Evolutionary conservation across 1,140 invertebrate species (phyloP).

Genomic region (Drosophila oshimai): DNA sequence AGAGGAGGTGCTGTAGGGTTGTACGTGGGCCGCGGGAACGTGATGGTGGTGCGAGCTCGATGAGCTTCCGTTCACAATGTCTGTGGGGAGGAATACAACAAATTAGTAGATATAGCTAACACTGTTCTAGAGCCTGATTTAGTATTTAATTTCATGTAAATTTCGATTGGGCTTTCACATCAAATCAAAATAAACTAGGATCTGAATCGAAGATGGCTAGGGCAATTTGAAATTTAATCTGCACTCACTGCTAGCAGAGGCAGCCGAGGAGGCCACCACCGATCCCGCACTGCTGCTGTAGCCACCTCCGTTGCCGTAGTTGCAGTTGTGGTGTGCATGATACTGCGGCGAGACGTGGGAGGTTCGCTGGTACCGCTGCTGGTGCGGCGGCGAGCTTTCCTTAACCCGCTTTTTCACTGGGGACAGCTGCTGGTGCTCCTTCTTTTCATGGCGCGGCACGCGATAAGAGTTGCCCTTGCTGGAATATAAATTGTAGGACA

Average conservation of each 20-base stretch:
- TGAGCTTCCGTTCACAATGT: slow-evolving; percentile 69
- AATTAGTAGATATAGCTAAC: not conserved
- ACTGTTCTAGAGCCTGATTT: not conserved
- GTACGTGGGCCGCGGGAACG: slow-evolving; percentile 55
- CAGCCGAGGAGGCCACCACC: slow-evolving; percentile 62
- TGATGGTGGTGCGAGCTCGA: slow-evolving; percentile 68
- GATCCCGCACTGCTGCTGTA: slow-evolving; percentile 53
- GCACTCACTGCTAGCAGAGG: slow-evolving; percentile 69
- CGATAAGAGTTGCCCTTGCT: slow-evolving; percentile 82
- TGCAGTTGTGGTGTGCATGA: slow-evolving; percentile 78
- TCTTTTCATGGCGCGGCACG: slow-evolving; percentile 88
- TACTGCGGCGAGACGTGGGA: slow-evolving; percentile 82
- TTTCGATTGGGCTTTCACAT: not conserved
- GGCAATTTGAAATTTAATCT: not conserved
- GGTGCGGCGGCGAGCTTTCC: slow-evolving; percentile 94
- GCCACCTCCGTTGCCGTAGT: slow-evolving; percentile 63
- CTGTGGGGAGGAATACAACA: slow-evolving; percentile 7
- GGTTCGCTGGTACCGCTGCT: slow-evolving; percentile 84
- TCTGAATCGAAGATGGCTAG: not conserved
- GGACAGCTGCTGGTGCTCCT: slow-evolving; percentile 95
- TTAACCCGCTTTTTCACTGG: slow-evolving; percentile 99
- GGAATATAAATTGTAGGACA: not conserved
- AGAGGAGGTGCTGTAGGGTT: slow-evolving; percentile 51
- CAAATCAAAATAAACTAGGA: not conserved
- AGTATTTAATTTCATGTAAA: not conserved